Evolutionary conservation across 1,140 invertebrate genomes (phyloP), one percentile per base, ranked within the genome.

Genomic region (Teleogryllus occipitalis): DNA sequence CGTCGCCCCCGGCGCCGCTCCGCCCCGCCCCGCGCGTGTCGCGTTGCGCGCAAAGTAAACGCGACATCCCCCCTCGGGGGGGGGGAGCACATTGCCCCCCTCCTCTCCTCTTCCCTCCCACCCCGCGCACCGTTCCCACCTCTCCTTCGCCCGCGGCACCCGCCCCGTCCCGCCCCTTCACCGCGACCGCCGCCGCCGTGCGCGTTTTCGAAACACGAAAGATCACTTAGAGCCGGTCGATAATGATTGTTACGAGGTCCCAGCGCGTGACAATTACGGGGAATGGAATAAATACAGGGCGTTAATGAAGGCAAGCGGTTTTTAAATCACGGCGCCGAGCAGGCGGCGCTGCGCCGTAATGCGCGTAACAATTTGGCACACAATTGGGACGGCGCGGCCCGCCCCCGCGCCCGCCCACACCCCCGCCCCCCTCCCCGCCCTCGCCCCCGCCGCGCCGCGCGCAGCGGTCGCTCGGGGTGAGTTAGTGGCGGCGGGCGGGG

Each of bases 261-360:
- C 54, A 65, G 18, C 54, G 54, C 54, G 54, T 65, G 54, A 65
- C 54, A 65, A 65, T 65, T 65, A 65, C 54, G 54, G 54, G 10
- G 54, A 65, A 65, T 65, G 54, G 54, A 65, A 65, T 65, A 65
- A 65, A 65, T 65, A 65, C 54, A 65, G 54, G 54, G 54, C 54
- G 54, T 65, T 65, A 65, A 65, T 65, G 54, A 65, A 65, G 54
- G 54, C 54, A 65, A 65, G 54, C 54, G 54, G 54, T 65, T 65
- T 65, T 65, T 65, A 65, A 65, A 65, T 65, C 54, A 65, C 54
- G 54, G 54, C 54, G 10, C 54, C 54, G 10, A 65, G 54, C 54
- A 65, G 54, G 10, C 54, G 54, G 54, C 18, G 54, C 18, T 10
- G 54, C 54, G 54, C 54, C 54, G 54, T 65, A 65, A 65, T 65